Evolutionary conservation across 2,113 vertebrate species (phyloP).

Genomic region (Passer domesticus): DNA sequence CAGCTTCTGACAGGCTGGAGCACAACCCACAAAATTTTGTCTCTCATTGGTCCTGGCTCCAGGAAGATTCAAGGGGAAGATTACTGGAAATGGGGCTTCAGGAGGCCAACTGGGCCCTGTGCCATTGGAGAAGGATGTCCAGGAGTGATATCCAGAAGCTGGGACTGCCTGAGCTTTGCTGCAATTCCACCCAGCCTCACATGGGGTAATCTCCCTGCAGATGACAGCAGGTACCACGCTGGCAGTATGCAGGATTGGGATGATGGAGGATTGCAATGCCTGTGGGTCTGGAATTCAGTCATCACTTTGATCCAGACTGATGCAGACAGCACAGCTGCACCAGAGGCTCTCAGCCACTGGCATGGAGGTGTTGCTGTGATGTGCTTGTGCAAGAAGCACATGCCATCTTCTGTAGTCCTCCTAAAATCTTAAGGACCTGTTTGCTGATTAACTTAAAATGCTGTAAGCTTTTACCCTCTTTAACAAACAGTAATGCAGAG

Average conservation of each 20-base stretch:
- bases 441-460: neutral
- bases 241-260: neutral
- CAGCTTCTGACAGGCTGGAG: neutral
- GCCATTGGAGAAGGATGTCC: neutral
- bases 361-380: neutral
- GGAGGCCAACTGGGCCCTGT: neutral
- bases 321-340: neutral
- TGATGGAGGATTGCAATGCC: neutral
- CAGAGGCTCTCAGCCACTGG: neutral
- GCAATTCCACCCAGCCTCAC: neutral
- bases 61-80: neutral
- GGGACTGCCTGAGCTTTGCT: neutral
- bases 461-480: neutral
- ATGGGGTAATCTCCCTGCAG: neutral
- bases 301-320: neutral
- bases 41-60: neutral
- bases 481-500: neutral
- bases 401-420: neutral
- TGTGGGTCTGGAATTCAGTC: neutral
- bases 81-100: neutral
- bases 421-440: neutral
- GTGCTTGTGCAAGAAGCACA: neutral
- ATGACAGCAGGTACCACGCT: neutral
- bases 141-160: neutral
- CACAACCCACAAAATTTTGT: rapidly evolving